Percentiles rank a stretch among this genome's conserved stretches.
These are phyloP conservation scores for Polymixis flavicincta DNA, from an alignment of 2,888 invertebrate species.

Conservation along the genomic window DNA sequence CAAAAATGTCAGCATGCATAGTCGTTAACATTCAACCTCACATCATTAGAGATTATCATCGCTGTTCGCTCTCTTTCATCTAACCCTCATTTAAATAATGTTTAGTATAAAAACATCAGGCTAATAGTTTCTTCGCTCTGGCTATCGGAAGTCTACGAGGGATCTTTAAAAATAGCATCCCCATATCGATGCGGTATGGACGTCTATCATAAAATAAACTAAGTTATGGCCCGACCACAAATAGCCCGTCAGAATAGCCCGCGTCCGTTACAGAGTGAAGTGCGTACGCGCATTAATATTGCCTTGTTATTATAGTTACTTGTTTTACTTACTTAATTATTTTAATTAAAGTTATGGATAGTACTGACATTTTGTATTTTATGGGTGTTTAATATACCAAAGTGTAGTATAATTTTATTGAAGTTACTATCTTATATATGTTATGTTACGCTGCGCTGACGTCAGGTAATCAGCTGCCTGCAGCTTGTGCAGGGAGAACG, in stretches of 20 bases:
- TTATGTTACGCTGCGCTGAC: neutral
- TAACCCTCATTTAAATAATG: conserved; percentile 37
- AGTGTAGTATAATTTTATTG: no score
- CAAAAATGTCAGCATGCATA: neutral
- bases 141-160: conserved; percentile 51
- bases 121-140: conserved; percentile 50
- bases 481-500: no score
- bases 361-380: neutral
- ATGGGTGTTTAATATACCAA: no score
- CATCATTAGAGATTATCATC: conserved; percentile 19
- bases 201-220: conserved; percentile 60
- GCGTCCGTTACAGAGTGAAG: conserved; percentile 57
- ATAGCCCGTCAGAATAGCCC: conserved; percentile 55
- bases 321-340: conserved; percentile 10
- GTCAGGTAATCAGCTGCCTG: no score
- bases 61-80: conserved; percentile 40
- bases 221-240: conserved; percentile 61
- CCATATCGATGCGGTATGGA: conserved; percentile 51
- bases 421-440: no score
- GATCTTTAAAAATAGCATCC: conserved; percentile 57
- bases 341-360: neutral
- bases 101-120: conserved; percentile 52
- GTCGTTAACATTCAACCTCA: neutral
- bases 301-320: conserved; percentile 30
- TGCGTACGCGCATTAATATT: conserved; percentile 42